Conservation (phyloP, 2,113 vertebrate genomes). For the Sula dactylatra region DNA sequence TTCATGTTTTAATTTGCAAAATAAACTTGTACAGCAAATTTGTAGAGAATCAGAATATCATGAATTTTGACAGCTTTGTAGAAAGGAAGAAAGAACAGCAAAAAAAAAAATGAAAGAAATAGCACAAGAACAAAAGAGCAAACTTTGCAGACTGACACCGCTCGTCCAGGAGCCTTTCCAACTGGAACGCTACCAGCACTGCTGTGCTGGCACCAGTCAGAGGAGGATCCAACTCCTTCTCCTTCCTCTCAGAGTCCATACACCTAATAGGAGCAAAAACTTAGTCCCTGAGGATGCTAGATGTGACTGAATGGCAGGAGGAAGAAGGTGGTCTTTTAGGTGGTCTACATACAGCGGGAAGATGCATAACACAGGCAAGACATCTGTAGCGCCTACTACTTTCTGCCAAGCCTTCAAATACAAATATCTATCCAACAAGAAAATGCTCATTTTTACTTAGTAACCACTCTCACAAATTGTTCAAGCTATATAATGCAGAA, state of each 20-base stretch:
- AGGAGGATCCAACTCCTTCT: neutral
- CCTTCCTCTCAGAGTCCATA: neutral
- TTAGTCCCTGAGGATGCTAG: neutral
- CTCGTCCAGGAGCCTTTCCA: neutral
- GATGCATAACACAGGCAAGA: accelerated
- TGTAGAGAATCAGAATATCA: neutral
- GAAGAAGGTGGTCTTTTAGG: accelerated
- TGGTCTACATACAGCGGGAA: neutral
- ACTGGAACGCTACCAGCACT: neutral
- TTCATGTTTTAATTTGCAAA: neutral
- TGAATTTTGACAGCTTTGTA: neutral
- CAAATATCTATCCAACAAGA: neutral
- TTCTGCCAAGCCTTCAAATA: neutral
- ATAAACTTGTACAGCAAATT: neutral
- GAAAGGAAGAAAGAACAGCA: neutral
- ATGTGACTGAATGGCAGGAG: neutral
- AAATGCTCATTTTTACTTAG: neutral
- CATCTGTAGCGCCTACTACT: accelerated
- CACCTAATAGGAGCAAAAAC: neutral
- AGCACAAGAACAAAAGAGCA: neutral
- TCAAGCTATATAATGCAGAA: neutral
- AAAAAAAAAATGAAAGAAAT: neutral
- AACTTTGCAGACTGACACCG: neutral
- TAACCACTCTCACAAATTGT: neutral
- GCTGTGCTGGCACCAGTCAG: neutral